Evolutionary conservation across 2,888 invertebrate species (phyloP).

Genomic region (Odontocerum albicorne): DNA sequence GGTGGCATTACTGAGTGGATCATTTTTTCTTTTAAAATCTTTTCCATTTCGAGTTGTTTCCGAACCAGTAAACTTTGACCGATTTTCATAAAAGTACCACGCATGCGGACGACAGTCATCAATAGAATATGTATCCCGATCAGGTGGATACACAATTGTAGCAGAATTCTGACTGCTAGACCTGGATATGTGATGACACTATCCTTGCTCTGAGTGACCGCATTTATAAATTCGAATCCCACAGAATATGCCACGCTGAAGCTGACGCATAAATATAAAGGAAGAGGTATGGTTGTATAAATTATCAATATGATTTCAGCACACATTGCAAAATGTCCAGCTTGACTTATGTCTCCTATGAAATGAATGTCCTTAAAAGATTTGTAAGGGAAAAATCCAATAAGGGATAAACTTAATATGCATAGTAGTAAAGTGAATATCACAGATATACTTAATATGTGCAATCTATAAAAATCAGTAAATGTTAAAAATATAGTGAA

Average conservation of each 20-base stretch:
- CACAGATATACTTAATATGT: constrained; percentile 71
- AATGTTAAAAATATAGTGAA: constrained; percentile 71
- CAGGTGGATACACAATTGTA: constrained; percentile 87
- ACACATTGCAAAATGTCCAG: constrained; percentile 82
- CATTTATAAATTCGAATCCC: constrained; percentile 77
- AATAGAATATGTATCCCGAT: constrained; percentile 92
- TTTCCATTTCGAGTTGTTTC: constrained; percentile 89
- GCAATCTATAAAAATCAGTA: constrained; percentile 69
- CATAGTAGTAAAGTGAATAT: constrained; percentile 71
- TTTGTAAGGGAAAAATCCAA: constrained; percentile 59
- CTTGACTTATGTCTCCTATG: constrained; percentile 67
- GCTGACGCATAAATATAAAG: constrained; percentile 80
- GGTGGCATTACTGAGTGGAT: constrained; percentile 98
- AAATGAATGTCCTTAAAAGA: constrained; percentile 54
- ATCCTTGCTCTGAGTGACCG: constrained; percentile 52
- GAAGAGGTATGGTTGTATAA: constrained; percentile 92
- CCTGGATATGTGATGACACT: constrained; percentile 60
- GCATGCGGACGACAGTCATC: constrained; percentile 90
- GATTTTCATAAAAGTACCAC: constrained; percentile 95
- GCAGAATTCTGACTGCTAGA: constrained; percentile 70
- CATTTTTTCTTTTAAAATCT: constrained; percentile 95
- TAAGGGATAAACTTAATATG: constrained; percentile 67
- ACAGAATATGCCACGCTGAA: constrained; percentile 83
- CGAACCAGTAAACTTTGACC: constrained; percentile 90
- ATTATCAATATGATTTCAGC: constrained; percentile 87